Evolutionary conservation across 2,888 invertebrate species (phyloP), one percentile per base, ranked within the genome.

Genomic region (Marronus borbonicus): DNA sequence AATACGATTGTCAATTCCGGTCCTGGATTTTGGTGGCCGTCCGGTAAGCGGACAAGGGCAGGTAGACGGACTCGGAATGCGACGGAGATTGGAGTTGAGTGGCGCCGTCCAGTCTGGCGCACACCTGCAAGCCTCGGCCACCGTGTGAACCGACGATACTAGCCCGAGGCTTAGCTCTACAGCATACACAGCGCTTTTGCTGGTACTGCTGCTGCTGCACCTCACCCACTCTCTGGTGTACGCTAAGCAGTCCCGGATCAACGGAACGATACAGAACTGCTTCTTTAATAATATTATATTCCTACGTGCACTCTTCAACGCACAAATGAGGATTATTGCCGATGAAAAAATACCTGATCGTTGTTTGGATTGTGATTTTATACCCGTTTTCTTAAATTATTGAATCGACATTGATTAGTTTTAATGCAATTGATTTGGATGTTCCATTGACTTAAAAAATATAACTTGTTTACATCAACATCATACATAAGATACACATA

Each of bases 51-150:
- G 79, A 79, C 81, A 81, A 82, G 82, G 80, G 81, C 81, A 82
- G 82, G 81, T 82, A 82, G 81, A 78, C 79, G 81, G 80, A 81
- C 78, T 80, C 78, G 83, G 81, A 83, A 84, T 83, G 83, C 82
- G 81, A 81, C 82, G 83, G 82, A 83, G 83, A 83, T 83, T 82
- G 82, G 80, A 82, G 79, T 80, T 72, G 70, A 78, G 80, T 81
- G 87, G 87, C 87, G 87, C 87, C 87, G 86, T 83, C 85, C 82
- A 86, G 87, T 87, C 87, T 87, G 87, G 86, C 86, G 87, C 87
- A 87, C 87, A 87, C 87, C 87, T 87, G 87, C 87, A 87, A 80
- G 84, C 84, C 81, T 72, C 83, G 85, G 84, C 85, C 86, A 86
- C 86, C 86, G 85, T 85, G 87, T 86, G 85, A 85, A 85, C 86